Percentiles rank a stretch among this genome's conserved stretches.
phyloP scores from a whole-genome alignment of 2,888 invertebrate genomes.

The Belgica antarctica region DNA sequence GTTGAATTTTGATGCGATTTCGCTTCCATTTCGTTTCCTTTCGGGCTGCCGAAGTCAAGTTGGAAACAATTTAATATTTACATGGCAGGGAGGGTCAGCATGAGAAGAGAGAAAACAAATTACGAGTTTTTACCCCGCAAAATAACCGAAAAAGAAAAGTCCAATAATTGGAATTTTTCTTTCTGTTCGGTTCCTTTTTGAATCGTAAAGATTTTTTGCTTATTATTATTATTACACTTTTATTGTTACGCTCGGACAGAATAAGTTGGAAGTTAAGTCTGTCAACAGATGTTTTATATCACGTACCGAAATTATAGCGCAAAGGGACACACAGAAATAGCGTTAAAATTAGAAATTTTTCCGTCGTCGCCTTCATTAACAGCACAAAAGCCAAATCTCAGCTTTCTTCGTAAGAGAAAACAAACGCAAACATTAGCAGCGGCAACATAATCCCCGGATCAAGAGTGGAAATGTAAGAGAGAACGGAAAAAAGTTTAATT shows the following conservation, averaged over 20 bases:
- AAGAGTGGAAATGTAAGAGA: slow-evolving; percentile 20
- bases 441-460: slow-evolving; percentile 27
- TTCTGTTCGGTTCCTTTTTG: slow-evolving; percentile 27
- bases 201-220: slow-evolving; percentile 22
- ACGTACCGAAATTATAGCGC: slow-evolving; percentile 35
- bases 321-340: neutral
- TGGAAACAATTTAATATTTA: neutral
- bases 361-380: neutral
- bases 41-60: neutral
- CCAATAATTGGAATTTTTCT: slow-evolving; percentile 44
- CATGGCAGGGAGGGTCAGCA: slow-evolving; percentile 27
- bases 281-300: slow-evolving; percentile 44
- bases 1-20: slow-evolving; percentile 44
- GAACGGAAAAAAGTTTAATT: slow-evolving; percentile 39
- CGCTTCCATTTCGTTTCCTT: slow-evolving; percentile 41
- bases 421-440: neutral
- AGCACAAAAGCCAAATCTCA: slow-evolving; percentile 21
- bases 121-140: slow-evolving; percentile 27
- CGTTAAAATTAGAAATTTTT: slow-evolving; percentile 38
- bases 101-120: slow-evolving; percentile 23
- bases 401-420: neutral
- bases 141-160: slow-evolving; percentile 12
- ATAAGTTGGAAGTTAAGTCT: slow-evolving; percentile 34
- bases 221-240: no score
- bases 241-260: slow-evolving; percentile 1